Conservation (phyloP, 2,113 vertebrate genomes). For the Equus przewalskii region DNA sequence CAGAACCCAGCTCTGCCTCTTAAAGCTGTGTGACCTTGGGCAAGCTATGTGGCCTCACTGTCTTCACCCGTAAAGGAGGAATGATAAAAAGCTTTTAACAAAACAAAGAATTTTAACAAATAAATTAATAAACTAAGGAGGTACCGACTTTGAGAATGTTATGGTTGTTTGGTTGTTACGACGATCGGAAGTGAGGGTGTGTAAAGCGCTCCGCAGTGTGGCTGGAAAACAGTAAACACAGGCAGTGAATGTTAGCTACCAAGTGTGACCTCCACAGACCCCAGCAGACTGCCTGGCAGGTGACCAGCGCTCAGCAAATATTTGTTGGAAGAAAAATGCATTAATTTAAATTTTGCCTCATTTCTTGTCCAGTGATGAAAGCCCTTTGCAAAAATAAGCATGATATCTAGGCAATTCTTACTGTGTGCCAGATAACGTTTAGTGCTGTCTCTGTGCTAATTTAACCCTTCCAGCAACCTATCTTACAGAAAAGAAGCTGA, state of each 20-base stretch:
- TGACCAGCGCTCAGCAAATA: neutral
- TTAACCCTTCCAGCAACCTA: neutral
- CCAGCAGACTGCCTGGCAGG: neutral
- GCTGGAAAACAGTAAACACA: neutral
- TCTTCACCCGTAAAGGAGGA: neutral
- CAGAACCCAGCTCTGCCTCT: neutral
- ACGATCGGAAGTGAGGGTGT: neutral
- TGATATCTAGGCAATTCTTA: neutral
- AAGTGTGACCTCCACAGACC: neutral
- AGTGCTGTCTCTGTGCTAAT: neutral
- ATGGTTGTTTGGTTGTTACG: neutral
- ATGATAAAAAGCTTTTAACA: neutral
- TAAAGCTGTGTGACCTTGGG: neutral
- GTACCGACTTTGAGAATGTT: neutral
- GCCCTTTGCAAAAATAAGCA: constrained; percentile 12
- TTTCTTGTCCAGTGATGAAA: constrained; percentile 23
- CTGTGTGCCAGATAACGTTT: neutral
- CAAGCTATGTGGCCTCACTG: neutral
- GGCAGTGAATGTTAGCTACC: neutral
- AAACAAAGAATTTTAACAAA: neutral
- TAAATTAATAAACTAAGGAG: neutral
- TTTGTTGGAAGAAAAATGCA: neutral
- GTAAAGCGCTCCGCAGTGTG: neutral
- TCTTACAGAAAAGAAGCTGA: constrained; percentile 11
- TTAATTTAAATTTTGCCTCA: constrained; percentile 25